phyloP scores from a whole-genome alignment of 2,888 invertebrate genomes.

The Cylloceria caligata region DNA sequence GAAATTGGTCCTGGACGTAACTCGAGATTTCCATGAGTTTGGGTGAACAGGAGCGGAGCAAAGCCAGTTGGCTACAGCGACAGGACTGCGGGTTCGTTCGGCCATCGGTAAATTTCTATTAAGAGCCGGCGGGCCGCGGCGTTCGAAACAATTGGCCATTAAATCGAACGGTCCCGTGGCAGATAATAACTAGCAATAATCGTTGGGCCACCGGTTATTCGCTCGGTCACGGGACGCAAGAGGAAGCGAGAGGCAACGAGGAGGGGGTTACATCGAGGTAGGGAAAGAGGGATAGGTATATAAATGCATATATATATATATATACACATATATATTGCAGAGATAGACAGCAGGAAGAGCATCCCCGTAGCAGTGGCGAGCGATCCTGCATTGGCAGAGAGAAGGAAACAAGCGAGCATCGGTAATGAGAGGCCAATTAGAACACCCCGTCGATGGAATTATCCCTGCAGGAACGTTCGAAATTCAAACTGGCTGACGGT shows the following conservation, averaged over 20 bases:
- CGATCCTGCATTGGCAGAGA: conserved; percentile 69
- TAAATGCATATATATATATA: conserved; percentile 10
- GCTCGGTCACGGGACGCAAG: conserved; percentile 62
- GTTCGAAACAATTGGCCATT: conserved; percentile 83
- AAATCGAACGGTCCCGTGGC: conserved; percentile 83
- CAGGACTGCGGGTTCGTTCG: conserved; percentile 45
- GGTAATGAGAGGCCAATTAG: conserved; percentile 84
- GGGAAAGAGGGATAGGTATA: conserved; percentile 15
- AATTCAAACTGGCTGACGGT: conserved; percentile 83
- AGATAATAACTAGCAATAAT: conserved; percentile 84
- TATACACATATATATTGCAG: not conserved
- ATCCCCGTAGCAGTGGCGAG: conserved; percentile 30
- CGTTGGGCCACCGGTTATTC: conserved; percentile 76
- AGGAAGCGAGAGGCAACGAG: conserved; percentile 46
- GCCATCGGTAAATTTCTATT: conserved; percentile 82
- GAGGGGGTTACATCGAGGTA: conserved; percentile 23
- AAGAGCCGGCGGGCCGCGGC: conserved; percentile 75
- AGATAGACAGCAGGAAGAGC: conserved; percentile 29
- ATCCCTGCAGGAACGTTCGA: conserved; percentile 81
- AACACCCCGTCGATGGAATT: conserved; percentile 84
- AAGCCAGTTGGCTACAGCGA: not conserved
- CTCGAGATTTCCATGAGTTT: conserved; percentile 16
- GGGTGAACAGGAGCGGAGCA: not conserved
- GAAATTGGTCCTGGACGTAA: not conserved
- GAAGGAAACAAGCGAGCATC: conserved; percentile 82